A percentile compares a stretch with the other conserved stretches of the same genome.
Evolutionary conservation across 2,797 vertebrate species (phyloP).

Genomic region (Parotocinclus haroldoi): DNA sequence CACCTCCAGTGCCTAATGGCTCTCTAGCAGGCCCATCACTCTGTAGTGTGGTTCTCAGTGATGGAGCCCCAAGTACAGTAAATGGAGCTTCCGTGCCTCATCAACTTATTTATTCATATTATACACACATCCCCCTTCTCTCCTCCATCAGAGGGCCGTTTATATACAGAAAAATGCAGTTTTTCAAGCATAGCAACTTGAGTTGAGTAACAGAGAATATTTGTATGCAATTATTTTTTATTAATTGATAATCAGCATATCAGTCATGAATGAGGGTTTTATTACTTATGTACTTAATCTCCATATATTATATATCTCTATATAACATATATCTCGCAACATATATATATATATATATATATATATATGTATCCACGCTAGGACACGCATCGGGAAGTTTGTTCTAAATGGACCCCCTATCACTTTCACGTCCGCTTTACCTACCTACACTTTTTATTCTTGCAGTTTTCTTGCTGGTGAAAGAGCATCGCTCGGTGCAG

Average conservation of each 20-base stretch:
- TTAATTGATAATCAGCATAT: conserved; percentile 36
- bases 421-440: background rate
- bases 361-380: no score
- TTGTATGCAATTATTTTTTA: conserved; percentile 29
- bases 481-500: conserved; percentile 77
- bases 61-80: conserved; percentile 54
- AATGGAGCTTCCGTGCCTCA: conserved; percentile 49
- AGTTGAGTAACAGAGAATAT: conserved; percentile 21
- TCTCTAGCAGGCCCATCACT: conserved; percentile 51
- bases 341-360: no score
- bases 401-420: conserved; percentile 57
- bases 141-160: conserved; percentile 36
- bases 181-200: conserved; percentile 28
- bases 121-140: conserved; percentile 44
- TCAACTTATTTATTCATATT: conserved; percentile 55
- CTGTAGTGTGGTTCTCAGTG: conserved; percentile 58
- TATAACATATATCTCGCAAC: no score
- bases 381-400: conserved; percentile 60
- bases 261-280: conserved; percentile 13
- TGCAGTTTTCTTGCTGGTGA: conserved; percentile 70
- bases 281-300: no score
- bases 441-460: conserved; percentile 42
- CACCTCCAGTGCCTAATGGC: conserved; percentile 72
- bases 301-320: no score
- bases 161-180: conserved; percentile 40